These are phyloP conservation scores for Drosophila nigricruria DNA, from an alignment of 2,888 invertebrate genomes.

Conservation along the genomic window DNA sequence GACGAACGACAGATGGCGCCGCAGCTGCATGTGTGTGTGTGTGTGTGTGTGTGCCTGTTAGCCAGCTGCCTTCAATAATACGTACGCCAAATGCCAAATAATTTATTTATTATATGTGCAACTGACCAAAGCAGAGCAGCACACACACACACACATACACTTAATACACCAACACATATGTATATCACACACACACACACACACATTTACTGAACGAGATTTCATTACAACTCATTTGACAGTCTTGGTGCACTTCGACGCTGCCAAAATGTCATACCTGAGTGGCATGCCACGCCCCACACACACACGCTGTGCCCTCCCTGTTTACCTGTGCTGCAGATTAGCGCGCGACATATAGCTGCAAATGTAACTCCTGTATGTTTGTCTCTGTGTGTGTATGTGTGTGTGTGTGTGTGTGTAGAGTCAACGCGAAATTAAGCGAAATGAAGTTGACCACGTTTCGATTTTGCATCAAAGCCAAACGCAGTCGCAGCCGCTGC, in stretches of 20 bases:
- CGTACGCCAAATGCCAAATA: slow-evolving; percentile 81
- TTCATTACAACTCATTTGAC: slow-evolving; percentile 83
- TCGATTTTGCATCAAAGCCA: slow-evolving; percentile 81
- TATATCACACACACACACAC: slow-evolving; percentile 22
- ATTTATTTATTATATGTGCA: slow-evolving; percentile 81
- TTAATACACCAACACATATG: slow-evolving; percentile 33
- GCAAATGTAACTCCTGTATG: slow-evolving; percentile 10
- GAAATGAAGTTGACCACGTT: slow-evolving; percentile 82
- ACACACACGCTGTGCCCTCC: background rate
- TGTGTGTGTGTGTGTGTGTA: slow-evolving; percentile 23
- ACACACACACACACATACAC: slow-evolving; percentile 32
- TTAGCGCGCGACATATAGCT: slow-evolving; percentile 62
- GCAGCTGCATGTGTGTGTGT: slow-evolving; percentile 22
- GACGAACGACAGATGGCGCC: slow-evolving; percentile 70
- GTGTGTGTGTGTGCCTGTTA: slow-evolving; percentile 53
- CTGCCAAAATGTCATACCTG: slow-evolving; percentile 80
- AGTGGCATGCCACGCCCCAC: slow-evolving; percentile 59
- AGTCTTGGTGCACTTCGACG: slow-evolving; percentile 81
- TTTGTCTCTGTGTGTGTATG: background rate
- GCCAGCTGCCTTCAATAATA: slow-evolving; percentile 79
- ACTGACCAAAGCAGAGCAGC: slow-evolving; percentile 71
- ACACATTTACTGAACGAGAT: slow-evolving; percentile 71
- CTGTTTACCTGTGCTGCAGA: slow-evolving; percentile 47
- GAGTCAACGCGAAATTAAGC: slow-evolving; percentile 78
- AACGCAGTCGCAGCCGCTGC: slow-evolving; percentile 52